phyloP scores from a whole-genome alignment of 1,140 invertebrate species.

The Drosophila melanogaster region Release_6_plus_ISO1_MT NC_004354.4:22680001-22680500 shows the following conservation, averaged over 20 bases:
- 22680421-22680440: no score
- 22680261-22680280: not conserved
- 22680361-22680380: no score
- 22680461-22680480: no score
- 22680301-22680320: not conserved
- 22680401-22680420: no score
- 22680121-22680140: conserved; percentile 21
- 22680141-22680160: conserved; percentile 26
- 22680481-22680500: no score
- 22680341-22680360: no score
- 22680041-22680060: conserved; percentile 3
- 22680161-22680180: conserved; percentile 40
- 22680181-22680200: conserved; percentile 1
- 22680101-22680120: conserved; percentile 2
- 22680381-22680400: no score
- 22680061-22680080: conserved; percentile 41
- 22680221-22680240: conserved; percentile 13
- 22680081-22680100: conserved; percentile 28
- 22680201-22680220: not conserved
- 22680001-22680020: not conserved
- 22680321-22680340: not conserved
- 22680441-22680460: no score
- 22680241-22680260: conserved; percentile 21
- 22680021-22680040: conserved; percentile 14
- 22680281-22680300: not conserved